Conservation (phyloP, 2,113 vertebrate species). For the Epinephelus moara region DNA sequence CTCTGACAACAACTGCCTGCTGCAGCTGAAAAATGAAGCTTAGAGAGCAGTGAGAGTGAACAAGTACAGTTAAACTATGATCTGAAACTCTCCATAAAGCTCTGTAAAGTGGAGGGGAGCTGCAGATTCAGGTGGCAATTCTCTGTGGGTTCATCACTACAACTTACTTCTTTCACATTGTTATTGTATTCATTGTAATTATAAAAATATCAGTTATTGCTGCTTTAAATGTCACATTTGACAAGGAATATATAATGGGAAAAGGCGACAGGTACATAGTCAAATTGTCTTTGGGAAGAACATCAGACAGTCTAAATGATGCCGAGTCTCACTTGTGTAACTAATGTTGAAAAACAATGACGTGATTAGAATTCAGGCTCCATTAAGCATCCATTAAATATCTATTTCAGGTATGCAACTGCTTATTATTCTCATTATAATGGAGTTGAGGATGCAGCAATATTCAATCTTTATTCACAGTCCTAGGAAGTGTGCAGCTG, state of each 20-base stretch:
- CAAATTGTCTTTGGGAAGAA: not conserved
- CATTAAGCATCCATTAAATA: not conserved
- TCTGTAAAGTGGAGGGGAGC: no score
- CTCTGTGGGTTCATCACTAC: no score
- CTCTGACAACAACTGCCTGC: no score
- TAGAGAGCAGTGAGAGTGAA: no score
- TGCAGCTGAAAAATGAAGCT: no score
- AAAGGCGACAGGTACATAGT: not conserved
- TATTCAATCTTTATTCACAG: constrained; percentile 5
- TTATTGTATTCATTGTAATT: no score
- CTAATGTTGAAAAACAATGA: not conserved
- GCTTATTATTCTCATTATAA: not conserved
- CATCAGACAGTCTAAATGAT: not conserved
- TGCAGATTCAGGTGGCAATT: no score
- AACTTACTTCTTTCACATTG: no score
- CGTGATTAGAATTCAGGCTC: not conserved
- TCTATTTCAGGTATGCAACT: not conserved
- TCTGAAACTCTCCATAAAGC: no score
- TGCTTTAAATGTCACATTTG: not conserved
- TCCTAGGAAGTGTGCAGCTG: not conserved
- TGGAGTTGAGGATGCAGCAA: not conserved
- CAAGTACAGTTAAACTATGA: no score
- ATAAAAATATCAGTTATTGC: no score
- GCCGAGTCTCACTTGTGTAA: no score
- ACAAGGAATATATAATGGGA: not conserved